Evolutionary conservation across 2,888 invertebrate genomes (phyloP), one percentile per base, ranked within the genome.

Genomic region (Orthonychiurus folsomi): DNA sequence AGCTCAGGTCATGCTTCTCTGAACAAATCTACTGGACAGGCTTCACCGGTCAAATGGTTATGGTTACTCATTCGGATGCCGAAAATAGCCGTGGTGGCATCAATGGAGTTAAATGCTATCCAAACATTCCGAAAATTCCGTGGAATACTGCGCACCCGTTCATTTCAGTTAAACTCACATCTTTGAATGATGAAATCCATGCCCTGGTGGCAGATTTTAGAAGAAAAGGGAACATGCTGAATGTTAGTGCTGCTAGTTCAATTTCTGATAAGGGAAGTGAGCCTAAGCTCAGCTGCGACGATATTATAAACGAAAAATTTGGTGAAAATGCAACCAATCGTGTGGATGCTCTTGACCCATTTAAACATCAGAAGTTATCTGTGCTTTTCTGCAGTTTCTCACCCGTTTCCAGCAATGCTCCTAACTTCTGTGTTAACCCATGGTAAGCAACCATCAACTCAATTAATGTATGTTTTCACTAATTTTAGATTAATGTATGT

Each of bases 371-470:
- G 79, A 82, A 87, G 56, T 79, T 97, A 57, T 86, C 90, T 3
- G 87, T 97, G 47, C 80, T 96, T 62, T 88, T 95, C 75, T 95
- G 92, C 76, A 93, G 92, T 75, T 91, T 85, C 75, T 86, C 88
- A 68, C 82, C 82, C 65, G 82, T 82, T 74, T 87, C 87, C 0
- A 81, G 83, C 28, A 89, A 91, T 74, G 86, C 88, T 1, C 91
- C 92, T 0, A 86, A 87, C 63, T 93, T 91, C 76, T 94, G 94
- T 76, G 89, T 93, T 0, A 87, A 88, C 74, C 93, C 93, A 0
- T 89, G 90, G 88, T 87, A 75, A 79, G 81, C 75, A 27, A 48
- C 21, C 37, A 26, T 26, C 25, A 47, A 52, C 24, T 24, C 57
- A 62, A 50, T 28, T 50, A 25, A 50, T 15, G 23, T 27, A 37